Conservation (phyloP, 2,113 vertebrate genomes). For the Notothenia coriiceps region DNA sequence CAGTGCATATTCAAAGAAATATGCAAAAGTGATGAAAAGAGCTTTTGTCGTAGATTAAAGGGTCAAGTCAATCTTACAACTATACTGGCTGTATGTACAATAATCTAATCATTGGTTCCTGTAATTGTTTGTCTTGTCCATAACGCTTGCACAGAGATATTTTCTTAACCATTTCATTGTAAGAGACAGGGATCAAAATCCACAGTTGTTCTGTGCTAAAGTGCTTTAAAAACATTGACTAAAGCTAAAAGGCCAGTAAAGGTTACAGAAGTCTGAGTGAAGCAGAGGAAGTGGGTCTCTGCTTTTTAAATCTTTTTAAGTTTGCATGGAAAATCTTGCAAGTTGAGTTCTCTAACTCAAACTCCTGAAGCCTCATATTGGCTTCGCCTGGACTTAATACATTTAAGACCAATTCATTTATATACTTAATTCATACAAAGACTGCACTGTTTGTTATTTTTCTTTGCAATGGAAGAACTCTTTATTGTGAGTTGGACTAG, state of each 20-base stretch:
- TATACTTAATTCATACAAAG: background rate
- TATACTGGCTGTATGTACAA: background rate
- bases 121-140: background rate
- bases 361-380: background rate
- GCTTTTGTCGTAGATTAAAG: background rate
- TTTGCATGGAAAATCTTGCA: background rate
- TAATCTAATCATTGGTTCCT: background rate
- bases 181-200: background rate
- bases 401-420: background rate
- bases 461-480: background rate
- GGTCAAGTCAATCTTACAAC: background rate
- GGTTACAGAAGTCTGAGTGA: background rate
- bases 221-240: background rate
- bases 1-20: background rate
- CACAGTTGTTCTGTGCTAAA: background rate
- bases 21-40: background rate
- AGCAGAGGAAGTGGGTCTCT: background rate
- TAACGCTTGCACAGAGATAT: background rate
- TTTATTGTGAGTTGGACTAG: background rate
- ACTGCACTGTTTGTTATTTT: background rate
- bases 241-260: background rate
- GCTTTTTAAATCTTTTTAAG: background rate
- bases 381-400: background rate
- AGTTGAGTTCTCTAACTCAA: background rate
- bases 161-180: background rate